Percentiles rank a stretch among this genome's conserved stretches.
Evolutionary conservation across 2,797 vertebrate species (phyloP).

Genomic region (Syngnathus acus): DNA sequence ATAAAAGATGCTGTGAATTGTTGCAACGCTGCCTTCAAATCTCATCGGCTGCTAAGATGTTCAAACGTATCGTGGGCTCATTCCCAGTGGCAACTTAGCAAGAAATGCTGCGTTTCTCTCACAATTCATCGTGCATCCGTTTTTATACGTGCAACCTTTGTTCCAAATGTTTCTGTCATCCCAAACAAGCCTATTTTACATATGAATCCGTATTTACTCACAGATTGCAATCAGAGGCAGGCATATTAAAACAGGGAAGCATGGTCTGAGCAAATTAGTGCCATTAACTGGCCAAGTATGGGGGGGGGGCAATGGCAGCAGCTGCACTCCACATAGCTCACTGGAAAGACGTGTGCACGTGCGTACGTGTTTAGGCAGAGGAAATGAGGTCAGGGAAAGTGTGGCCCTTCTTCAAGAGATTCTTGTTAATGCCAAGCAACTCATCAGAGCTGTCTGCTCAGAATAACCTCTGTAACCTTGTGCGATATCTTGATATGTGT

Average conservation of each 20-base stretch:
- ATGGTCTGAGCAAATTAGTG: constrained; percentile 46
- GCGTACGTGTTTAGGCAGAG: constrained; percentile 19
- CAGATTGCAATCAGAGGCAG: constrained; percentile 44
- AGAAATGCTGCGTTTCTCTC: constrained; percentile 1
- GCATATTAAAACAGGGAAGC: constrained; percentile 26
- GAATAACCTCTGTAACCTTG: constrained; percentile 26
- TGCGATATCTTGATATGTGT: constrained; percentile 3
- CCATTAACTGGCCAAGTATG: constrained; percentile 51
- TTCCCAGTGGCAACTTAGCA: too few relatives aligned
- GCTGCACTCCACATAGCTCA: constrained; percentile 25
- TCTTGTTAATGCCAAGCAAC: constrained; percentile 43
- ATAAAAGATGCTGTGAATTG: constrained; percentile 61
- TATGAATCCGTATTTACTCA: constrained; percentile 22
- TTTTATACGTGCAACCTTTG: constrained; percentile 8
- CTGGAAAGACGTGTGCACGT: constrained; percentile 5
- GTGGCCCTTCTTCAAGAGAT: constrained; percentile 43
- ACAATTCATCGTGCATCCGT: constrained; percentile 1
- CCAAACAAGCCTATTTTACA: constrained; percentile 6
- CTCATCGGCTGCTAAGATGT: constrained; percentile 28
- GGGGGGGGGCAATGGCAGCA: constrained; percentile 33
- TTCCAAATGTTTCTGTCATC: constrained; percentile 1
- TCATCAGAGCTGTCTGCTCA: constrained; percentile 37
- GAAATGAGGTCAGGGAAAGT: constrained; percentile 39
- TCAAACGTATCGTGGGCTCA: background rate
- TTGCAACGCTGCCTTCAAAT: constrained; percentile 61